phyloP scores from a whole-genome alignment of 2,888 invertebrate species.

The Cyaniris semiargus region DNA sequence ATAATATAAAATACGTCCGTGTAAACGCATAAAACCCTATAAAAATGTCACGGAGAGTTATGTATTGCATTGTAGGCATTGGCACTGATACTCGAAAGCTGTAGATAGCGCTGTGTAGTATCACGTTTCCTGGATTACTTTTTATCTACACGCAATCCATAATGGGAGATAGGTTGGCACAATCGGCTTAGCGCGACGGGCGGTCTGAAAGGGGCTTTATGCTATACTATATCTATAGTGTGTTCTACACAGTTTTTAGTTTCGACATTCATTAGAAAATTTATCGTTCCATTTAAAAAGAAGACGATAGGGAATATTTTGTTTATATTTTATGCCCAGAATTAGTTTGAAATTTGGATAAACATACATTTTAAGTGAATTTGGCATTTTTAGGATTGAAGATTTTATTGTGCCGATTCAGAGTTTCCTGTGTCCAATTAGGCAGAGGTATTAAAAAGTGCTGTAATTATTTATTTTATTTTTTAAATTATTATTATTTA shows the following conservation, averaged over 20 bases:
- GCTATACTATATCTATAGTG: neutral
- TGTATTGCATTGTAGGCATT: constrained; percentile 26
- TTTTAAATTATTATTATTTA: neutral
- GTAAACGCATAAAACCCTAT: constrained; percentile 21
- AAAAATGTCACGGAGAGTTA: constrained; percentile 27
- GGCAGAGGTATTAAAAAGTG: neutral
- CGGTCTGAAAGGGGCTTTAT: constrained; percentile 27
- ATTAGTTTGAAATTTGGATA: neutral
- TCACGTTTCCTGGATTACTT: constrained; percentile 26
- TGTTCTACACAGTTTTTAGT: constrained; percentile 3
- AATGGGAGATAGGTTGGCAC: constrained; percentile 18
- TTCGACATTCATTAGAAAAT: neutral
- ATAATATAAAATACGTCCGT: constrained; percentile 18
- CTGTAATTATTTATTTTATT: neutral
- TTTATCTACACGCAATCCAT: constrained; percentile 24
- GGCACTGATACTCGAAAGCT: constrained; percentile 18
- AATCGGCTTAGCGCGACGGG: constrained; percentile 22
- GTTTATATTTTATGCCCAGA: neutral
- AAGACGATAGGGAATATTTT: neutral
- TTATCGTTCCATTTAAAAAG: neutral
- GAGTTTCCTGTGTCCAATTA: neutral
- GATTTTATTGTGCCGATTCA: neutral
- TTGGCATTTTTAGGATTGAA: too few relatives aligned
- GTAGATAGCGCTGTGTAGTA: constrained; percentile 18
- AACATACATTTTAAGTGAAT: too few relatives aligned